Base-by-base conservation (phyloP, 2,113 vertebrate genomes). In the Fulmarus glacialis region DNA sequence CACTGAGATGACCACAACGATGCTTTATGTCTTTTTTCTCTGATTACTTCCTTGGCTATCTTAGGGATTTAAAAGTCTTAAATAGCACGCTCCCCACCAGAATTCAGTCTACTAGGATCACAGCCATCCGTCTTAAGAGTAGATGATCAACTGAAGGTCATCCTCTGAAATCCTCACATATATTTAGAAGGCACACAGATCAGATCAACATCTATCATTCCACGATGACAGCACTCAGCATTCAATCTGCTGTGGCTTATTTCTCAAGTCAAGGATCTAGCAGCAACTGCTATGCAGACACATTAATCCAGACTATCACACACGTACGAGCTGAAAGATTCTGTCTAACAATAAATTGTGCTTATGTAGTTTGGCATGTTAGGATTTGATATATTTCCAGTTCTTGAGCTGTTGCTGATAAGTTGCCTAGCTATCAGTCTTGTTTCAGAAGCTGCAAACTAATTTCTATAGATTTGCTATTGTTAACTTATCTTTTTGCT, bases 91-190 rank as follows among this genome's bases (percentile, higher is more conserved):
- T 87, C 55, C 30, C n/a, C 60, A 60, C 7, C 34, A 87, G 64
- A 89, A 89, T 47, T 93, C 93, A 91, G 60, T 85, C 96, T 75
- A 38, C 23, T 5, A 70, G 27, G 62, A 89, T 84, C 81, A 95
- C 40, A 93, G 79, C 29, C 62, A 73, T 74, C 75, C 1, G 0
- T 64, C 87, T 96, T 87, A 91, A 77, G 20, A 56, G 86, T 3
- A 70, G 53, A 68, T 70, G 81, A 95, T 75, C 60, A 93, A 17
- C 87, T 87, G 73, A 94, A 94, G 89, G 91, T 93, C 93, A 85
- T 53, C 56, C 77, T 58, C 62, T 45, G 58, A 91, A 95, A 96
- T 93, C 87, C 87, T 80, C 53, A 38, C 43, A 4, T 80, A 79
- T 78, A 89, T 95, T 95, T 90, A 77, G 84, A 93, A 82, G 45